Conservation (phyloP, 2,113 vertebrate genomes). For the Macquaria australasica region DNA sequence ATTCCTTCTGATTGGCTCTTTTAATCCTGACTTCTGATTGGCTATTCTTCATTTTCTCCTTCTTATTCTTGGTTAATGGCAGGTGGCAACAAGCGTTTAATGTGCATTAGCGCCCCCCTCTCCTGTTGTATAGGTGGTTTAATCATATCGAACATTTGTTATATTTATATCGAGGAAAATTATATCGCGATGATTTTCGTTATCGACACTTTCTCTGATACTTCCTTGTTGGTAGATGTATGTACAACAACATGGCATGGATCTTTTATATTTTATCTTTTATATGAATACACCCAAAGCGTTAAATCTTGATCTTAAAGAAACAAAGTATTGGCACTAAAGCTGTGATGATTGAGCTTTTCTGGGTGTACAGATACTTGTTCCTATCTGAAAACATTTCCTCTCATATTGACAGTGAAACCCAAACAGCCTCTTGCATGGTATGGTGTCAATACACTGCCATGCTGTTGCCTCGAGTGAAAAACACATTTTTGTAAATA, state of each 20-base stretch:
- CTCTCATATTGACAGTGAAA: neutral
- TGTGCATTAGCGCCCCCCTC: too few relatives aligned
- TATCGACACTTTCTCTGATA: neutral
- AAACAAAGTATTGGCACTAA: neutral
- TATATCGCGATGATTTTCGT: too few relatives aligned
- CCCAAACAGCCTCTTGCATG: neutral
- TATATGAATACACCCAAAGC: neutral
- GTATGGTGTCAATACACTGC: neutral
- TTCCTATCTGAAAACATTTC: neutral
- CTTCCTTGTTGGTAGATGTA: too few relatives aligned
- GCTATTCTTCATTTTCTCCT: too few relatives aligned
- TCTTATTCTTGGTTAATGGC: too few relatives aligned
- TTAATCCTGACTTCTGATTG: too few relatives aligned
- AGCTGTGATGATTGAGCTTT: conserved; percentile 6
- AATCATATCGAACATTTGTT: too few relatives aligned
- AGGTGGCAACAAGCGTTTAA: too few relatives aligned
- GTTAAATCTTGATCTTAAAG: neutral
- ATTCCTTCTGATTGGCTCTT: too few relatives aligned
- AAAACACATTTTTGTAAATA: neutral
- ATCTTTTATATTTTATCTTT: neutral
- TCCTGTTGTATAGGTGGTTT: too few relatives aligned
- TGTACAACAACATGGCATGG: neutral
- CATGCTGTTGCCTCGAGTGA: neutral
- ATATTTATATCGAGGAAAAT: too few relatives aligned
- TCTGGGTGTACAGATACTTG: neutral